Percentiles rank a stretch among this genome's conserved stretches.
Evolutionary conservation across 1,140 invertebrate genomes (phyloP).

Genomic region (Caenorhabditis briggsae): DNA sequence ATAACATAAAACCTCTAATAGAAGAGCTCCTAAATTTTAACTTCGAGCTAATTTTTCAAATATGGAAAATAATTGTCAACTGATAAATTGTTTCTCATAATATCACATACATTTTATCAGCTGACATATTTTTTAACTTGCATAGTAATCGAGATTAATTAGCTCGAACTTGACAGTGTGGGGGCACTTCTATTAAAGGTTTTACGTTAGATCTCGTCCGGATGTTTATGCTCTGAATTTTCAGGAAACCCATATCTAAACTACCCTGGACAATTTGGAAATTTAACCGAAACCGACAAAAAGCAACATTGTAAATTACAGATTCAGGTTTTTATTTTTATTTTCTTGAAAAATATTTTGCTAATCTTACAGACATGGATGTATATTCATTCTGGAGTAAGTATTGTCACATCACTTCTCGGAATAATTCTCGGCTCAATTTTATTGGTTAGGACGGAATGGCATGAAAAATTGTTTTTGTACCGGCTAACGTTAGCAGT

Average conservation of each 20-base stretch:
- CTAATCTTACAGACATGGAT: conserved; percentile 19
- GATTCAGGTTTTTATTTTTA: neutral
- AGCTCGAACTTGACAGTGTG: too few species aligned
- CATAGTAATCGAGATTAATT: too few species aligned
- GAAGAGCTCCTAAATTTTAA: too few species aligned
- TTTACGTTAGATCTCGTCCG: too few species aligned
- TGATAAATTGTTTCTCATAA: neutral
- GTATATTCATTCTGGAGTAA: conserved; percentile 17
- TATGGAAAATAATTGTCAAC: neutral
- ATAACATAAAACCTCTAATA: too few species aligned
- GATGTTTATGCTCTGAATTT: neutral
- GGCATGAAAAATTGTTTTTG: conserved; percentile 34
- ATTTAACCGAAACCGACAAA: conserved; percentile 14
- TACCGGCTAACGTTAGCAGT: conserved; percentile 12
- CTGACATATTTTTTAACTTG: too few species aligned
- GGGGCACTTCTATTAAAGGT: too few species aligned
- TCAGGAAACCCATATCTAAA: conserved; percentile 35
- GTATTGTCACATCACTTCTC: conserved; percentile 20
- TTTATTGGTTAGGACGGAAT: conserved; percentile 10
- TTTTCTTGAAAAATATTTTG: neutral
- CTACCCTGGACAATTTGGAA: conserved; percentile 16
- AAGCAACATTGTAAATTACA: neutral
- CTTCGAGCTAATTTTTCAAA: neutral
- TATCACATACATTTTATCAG: too few species aligned
- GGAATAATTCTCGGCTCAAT: conserved; percentile 11